Conservation (phyloP, 2,797 vertebrate species). For the Leucoraja ocellata region DNA sequence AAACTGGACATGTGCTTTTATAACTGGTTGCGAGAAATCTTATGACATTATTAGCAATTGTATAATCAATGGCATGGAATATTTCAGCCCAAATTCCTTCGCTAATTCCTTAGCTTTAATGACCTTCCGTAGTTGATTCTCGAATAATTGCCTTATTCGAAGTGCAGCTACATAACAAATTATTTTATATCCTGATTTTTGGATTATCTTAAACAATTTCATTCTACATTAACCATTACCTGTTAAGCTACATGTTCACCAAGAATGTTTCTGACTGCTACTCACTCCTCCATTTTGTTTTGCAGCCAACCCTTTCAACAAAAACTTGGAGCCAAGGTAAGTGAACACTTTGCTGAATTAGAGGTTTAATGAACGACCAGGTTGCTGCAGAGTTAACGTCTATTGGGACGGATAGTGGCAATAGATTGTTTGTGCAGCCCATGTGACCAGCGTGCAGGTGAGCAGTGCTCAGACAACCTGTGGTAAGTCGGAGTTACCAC, state of each 20-base stretch:
- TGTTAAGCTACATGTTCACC: neutral
- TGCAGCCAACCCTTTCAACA: slow-evolving; percentile 31
- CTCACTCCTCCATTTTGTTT: neutral
- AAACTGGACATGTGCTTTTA: neutral
- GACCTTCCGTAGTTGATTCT: neutral
- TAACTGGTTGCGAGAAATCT: neutral
- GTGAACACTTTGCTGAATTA: neutral
- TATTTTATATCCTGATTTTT: neutral
- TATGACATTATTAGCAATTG: neutral
- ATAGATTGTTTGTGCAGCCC: neutral
- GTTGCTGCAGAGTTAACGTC: neutral
- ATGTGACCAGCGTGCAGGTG: neutral
- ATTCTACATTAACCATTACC: neutral
- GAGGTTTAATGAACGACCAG: too few relatives aligned
- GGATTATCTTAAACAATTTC: too few relatives aligned
- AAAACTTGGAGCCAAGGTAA: slow-evolving; percentile 15
- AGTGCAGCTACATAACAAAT: neutral
- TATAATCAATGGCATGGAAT: neutral
- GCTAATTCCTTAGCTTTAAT: too few relatives aligned
- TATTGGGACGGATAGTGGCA: neutral
- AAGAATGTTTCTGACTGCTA: neutral
- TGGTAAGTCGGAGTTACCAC: too few relatives aligned
- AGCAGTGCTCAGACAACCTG: too few relatives aligned
- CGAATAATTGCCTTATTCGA: neutral
- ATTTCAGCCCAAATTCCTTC: too few relatives aligned